Conservation (phyloP, 2,797 vertebrate genomes). For the Rhyacichthys aspro region DNA sequence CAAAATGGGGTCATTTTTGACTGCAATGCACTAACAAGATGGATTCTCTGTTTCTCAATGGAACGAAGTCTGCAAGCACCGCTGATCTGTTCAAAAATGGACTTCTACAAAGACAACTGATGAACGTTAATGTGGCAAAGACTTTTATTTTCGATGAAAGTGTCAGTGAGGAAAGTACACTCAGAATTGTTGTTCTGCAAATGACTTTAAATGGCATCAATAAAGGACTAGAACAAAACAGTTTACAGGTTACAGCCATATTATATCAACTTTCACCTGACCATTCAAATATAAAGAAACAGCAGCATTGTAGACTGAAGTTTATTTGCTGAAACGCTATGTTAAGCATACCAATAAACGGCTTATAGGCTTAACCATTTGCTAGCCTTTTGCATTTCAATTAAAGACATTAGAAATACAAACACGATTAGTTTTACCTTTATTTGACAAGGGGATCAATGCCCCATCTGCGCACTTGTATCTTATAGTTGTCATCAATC, state of each 20-base stretch:
- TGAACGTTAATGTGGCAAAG: too few species aligned
- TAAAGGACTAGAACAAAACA: too few species aligned
- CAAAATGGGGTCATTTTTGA: constrained; percentile 9
- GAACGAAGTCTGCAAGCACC: constrained; percentile 7
- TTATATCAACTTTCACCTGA: too few species aligned
- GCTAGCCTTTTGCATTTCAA: constrained; percentile 41
- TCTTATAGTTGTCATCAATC: too few species aligned
- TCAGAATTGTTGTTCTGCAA: background rate
- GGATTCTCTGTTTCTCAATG: constrained; percentile 3
- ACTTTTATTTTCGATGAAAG: too few species aligned
- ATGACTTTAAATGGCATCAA: too few species aligned
- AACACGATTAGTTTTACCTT: constrained; percentile 15
- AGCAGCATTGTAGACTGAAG: constrained; percentile 20
- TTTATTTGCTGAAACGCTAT: constrained; percentile 18
- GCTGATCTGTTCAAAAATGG: background rate
- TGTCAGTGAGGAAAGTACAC: too few species aligned
- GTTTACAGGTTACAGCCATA: too few species aligned
- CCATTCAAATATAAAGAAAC: constrained; percentile 16
- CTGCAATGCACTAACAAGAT: constrained; percentile 7
- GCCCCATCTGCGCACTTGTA: constrained; percentile 10
- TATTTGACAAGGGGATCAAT: constrained; percentile 13
- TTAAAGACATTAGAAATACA: constrained; percentile 37
- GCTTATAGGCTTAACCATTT: constrained; percentile 17
- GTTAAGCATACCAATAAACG: constrained; percentile 36
- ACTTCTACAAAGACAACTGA: too few species aligned